Evolutionary conservation across 2,888 invertebrate genomes (phyloP), one percentile per base, ranked within the genome.

Genomic region (Calliopum simillimum): DNA sequence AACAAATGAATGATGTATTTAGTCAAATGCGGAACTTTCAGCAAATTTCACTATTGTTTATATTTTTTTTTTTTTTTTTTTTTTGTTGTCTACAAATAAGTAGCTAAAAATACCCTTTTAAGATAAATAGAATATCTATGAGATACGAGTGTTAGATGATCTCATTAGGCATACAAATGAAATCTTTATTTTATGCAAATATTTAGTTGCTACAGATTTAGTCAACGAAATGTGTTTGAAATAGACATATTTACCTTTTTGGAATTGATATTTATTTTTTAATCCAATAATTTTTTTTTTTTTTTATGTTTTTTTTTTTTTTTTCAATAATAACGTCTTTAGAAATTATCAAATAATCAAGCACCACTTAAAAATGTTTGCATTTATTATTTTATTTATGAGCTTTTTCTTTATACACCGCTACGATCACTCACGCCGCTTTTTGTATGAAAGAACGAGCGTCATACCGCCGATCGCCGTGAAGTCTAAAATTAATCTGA

Each of bases 181-280:
- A 73, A 72, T 65, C 70, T 75, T 77, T 69, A 74, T 73, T 75
- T 73, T 78, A 79, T 80, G 79, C 79, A 78, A 79, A 79, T 75
- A 70, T 75, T 47, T 61, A 64, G 43, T 62, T 4, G 14, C 12
- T 62, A 6, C 1, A 47, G 19, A 19, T 16, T 49, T 49, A 5
- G 13, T 16, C 1, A 49, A 49, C 13, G 4, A n/a, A 49, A 49
- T 5, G 16, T 11, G n/a, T 1, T 3, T 49, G 8, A 5, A 49
- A 16, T 41, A 14, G 6, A 33, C 11, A 12, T 58, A 5, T 41
- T 58, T 58, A n/a, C 16, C 33, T 58, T 23, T 58, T 58, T 58
- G 8, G n/a, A 16, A 3, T 46, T 46, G 44, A 44, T 62, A n/a
- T 44, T 46, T 14, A 14, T 61, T 46, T 63, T 47, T 21, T 63